Base-by-base conservation (phyloP, 2,113 vertebrate genomes). In the Epinephelus cyanopodus region DNA sequence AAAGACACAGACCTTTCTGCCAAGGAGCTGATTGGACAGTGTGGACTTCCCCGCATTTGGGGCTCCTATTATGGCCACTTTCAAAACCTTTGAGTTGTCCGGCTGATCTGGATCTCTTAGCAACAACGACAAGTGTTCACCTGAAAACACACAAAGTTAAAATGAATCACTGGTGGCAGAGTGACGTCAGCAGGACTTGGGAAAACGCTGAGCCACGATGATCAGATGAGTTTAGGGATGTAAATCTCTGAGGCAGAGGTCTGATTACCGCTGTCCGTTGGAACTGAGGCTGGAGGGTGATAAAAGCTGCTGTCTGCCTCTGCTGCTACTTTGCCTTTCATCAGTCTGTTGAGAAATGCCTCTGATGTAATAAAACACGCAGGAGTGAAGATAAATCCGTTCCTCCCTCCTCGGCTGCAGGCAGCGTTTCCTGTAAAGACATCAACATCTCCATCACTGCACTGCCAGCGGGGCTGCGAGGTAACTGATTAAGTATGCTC, bases 41-140 rank as follows among this genome's bases (percentile, higher is more conserved):
- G 98, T 99, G 39, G 98, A 99, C 81, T 99, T 99, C 12, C 98
- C 98, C 1, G 97, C 97, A 39, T 99, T 99, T 0, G 98, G 98
- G 0, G 97, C 92, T 1, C 98, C 98, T 0, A 99, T 94, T 79
- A 99, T 81, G 17, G 96, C 97, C 11, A 99, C 95, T 86, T 95
- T 96, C 65, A 99, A 94, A 77, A 96, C 84, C 50, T 91, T 96
- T n/a, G 98, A 62, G 74, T 96, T 94, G 53, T 85, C 91, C 1
- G 98, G 98, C 90, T 98, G 97, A 90, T 99, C 93, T 0, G 98
- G 97, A 48, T 17, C 66, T 79, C 91, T 88, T 58, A 56, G 8
- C 81, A 99, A 54, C 37, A 97, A 89, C 1, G 93, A 85, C 0
- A 94, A 33, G 18, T 98, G 97, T 18, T 97, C 95, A 71, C 67